These are phyloP conservation scores for Furcula furcula DNA, from an alignment of 2,888 invertebrate species.

Conservation along the genomic window DNA sequence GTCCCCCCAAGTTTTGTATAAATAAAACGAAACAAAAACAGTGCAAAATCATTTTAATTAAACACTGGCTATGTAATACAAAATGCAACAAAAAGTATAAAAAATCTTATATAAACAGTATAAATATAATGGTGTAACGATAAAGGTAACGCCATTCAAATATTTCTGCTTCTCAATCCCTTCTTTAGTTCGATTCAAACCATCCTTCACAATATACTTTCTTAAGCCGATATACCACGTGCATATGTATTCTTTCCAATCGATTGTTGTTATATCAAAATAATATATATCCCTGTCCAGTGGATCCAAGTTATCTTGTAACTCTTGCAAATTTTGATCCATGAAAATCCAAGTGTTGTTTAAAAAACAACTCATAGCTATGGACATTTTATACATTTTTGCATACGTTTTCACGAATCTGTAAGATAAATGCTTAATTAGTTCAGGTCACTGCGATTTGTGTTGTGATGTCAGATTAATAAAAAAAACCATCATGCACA, in stretches of 20 bases:
- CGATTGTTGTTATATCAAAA: slow-evolving; percentile 28
- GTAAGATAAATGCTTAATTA: too few relatives aligned
- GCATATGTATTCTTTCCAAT: slow-evolving; percentile 21
- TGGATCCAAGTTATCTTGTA: slow-evolving; percentile 11
- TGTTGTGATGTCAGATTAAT: too few relatives aligned
- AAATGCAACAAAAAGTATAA: too few relatives aligned
- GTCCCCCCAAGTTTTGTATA: too few relatives aligned
- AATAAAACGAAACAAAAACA: too few relatives aligned
- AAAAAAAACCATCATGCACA: too few relatives aligned
- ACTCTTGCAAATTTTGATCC: slow-evolving; percentile 18
- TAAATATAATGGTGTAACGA: slow-evolving; percentile 4
- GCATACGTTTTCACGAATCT: slow-evolving; percentile 30
- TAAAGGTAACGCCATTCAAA: too few relatives aligned
- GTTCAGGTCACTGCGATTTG: too few relatives aligned
- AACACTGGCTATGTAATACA: too few relatives aligned
- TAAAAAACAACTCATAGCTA: slow-evolving; percentile 24
- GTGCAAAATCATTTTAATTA: too few relatives aligned
- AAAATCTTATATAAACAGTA: slow-evolving; percentile 16
- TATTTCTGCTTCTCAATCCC: slow-evolving; percentile 13
- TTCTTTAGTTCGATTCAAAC: slow-evolving; percentile 19
- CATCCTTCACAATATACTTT: slow-evolving; percentile 29
- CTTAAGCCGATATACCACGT: slow-evolving; percentile 26
- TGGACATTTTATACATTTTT: slow-evolving; percentile 23
- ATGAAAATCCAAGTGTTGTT: slow-evolving; percentile 26
- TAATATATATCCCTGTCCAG: slow-evolving; percentile 28